Base-by-base conservation (phyloP, 2,888 invertebrate genomes). In the Rotaria sp. region DNA sequence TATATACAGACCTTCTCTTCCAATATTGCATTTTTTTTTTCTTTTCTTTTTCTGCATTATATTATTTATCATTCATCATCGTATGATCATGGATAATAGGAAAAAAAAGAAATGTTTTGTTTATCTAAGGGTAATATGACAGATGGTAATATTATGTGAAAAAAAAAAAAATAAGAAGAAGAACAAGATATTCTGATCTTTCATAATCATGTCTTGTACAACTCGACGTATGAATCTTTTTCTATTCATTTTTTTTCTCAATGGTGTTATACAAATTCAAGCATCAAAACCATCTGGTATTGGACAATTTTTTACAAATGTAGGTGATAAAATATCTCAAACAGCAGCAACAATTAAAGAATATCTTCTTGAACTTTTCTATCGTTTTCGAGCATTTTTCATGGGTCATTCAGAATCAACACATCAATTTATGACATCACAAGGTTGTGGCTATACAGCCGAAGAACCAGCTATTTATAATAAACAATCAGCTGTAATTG, bases 311-410 rank as follows among this genome's bases (percentile, higher is more conserved):
- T 26, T 80, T 26, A 38, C 41, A 15, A 80, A 38, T 45, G 10
- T 80, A 11, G 75, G 75, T 45, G 75, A 45, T 80, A 80, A 80
- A 80, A 26, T 80, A 26, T 80, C 80, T n/a, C n/a, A 41, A 41
- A n/a, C 80, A 45, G 80, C 80, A 45, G 26, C 41, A 45, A 45
- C 26, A 41, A 15, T 45, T 1, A 80, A 80, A 45, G n/a, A 80
- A 13, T 26, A 80, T 13, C n/a, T 80, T 45, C n/a, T 80, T 3
- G 80, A 80, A 45, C n/a, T 80, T n/a, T 80, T 45, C n/a, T 45
- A 80, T 45, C 41, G 45, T 26, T 45, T 80, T 80, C 80, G 80
- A 45, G n/a, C 80, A 45, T 80, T 80, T n/a, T 80, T 80, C 11
- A 80, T 80, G 3, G 80, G 80, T 5, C 80, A 80, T 45, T 45